phyloP scores from a whole-genome alignment of 1,140 invertebrate genomes.

The Cydia splendana region DNA sequence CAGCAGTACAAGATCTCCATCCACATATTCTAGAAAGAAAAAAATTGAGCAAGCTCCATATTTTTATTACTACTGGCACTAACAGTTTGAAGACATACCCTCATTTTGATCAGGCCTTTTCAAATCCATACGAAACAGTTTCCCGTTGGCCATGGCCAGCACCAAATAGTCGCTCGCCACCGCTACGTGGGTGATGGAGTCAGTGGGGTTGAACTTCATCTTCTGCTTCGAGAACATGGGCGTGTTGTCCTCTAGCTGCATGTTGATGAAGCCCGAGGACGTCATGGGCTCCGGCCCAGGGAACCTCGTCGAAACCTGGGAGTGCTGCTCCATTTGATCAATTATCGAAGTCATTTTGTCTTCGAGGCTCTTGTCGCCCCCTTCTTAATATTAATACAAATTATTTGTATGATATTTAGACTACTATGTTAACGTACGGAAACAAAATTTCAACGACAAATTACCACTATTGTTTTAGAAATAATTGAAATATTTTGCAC shows the following conservation, averaged over 20 bases:
- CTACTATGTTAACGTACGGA: not conserved
- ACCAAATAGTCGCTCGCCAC: constrained; percentile 91
- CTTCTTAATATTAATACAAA: not conserved
- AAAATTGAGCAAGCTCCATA: too few relatives aligned
- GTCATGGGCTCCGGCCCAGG: constrained; percentile 65
- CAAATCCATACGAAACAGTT: constrained; percentile 90
- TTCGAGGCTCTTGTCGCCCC: constrained; percentile 24
- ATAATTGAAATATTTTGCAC: not conserved
- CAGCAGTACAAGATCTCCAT: too few relatives aligned
- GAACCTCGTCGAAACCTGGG: constrained; percentile 75
- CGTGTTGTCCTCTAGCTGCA: constrained; percentile 85
- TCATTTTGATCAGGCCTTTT: constrained; percentile 88
- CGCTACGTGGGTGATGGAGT: constrained; percentile 88
- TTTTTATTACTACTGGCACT: too few relatives aligned
- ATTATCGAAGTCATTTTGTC: constrained; percentile 86
- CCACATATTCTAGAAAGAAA: too few relatives aligned
- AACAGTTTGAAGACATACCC: constrained; percentile 78
- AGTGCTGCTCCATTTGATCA: constrained; percentile 88
- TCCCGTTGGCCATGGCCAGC: constrained; percentile 91
- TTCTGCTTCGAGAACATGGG: constrained; percentile 90
- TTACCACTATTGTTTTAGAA: not conserved
- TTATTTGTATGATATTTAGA: not conserved
- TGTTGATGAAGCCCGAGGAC: constrained; percentile 84
- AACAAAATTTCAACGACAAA: not conserved
- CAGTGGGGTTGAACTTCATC: constrained; percentile 88